These are phyloP conservation scores for Mus caroli DNA, from an alignment of 2,797 vertebrate species.

Conservation along the genomic window DNA sequence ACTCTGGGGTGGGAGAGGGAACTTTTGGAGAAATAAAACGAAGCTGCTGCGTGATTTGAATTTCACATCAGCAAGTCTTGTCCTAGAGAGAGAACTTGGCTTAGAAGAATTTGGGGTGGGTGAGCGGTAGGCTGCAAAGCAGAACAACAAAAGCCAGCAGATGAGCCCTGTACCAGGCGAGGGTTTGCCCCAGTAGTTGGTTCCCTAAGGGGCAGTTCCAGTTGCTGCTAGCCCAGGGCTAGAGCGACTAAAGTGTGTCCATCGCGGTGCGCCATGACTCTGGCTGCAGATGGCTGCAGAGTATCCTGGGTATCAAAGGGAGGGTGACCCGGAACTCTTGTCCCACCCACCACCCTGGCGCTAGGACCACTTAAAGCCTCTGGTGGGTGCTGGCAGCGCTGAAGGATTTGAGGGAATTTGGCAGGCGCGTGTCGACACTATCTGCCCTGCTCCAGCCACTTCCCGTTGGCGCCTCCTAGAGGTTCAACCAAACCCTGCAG, in stretches of 20 bases:
- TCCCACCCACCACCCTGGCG: slow-evolving; percentile 29
- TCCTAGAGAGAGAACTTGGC: slow-evolving; percentile 17
- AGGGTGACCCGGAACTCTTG: neutral
- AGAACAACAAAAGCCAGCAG: neutral
- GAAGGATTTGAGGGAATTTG: neutral
- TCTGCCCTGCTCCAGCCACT: neutral
- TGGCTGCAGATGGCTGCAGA: neutral
- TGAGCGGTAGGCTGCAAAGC: neutral
- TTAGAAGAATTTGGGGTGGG: neutral
- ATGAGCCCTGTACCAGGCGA: neutral
- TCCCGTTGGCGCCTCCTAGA: slow-evolving; percentile 23
- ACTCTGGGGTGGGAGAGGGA: neutral
- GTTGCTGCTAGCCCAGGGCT: accelerated
- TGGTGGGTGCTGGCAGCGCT: neutral
- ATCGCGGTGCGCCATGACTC: accelerated
- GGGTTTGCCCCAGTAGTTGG: neutral
- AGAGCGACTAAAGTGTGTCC: accelerated
- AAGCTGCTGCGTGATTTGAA: slow-evolving; percentile 49
- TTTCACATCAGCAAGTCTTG: slow-evolving; percentile 41
- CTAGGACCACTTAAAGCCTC: neutral
- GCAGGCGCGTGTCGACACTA: accelerated
- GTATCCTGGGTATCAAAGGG: slow-evolving; percentile 9
- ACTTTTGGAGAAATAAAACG: slow-evolving; percentile 66
- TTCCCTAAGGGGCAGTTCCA: neutral
- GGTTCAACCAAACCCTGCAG: neutral